Evolutionary conservation across 2,888 invertebrate species (phyloP).

Genomic region (Agriotes lineatus): DNA sequence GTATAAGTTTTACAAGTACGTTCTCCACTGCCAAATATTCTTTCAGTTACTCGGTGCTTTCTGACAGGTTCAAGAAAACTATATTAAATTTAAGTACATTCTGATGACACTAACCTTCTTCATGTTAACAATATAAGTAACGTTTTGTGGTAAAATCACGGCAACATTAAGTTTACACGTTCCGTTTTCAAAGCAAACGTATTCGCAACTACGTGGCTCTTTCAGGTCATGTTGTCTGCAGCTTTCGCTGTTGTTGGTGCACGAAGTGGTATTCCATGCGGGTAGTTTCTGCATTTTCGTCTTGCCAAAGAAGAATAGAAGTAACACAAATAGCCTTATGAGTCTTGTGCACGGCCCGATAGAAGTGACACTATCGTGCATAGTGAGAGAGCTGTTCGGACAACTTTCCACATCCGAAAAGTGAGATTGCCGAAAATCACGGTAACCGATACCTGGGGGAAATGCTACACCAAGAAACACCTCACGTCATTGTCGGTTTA

Average conservation of each 20-base stretch:
- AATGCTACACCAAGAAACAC: conserved; percentile 37
- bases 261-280: conserved; percentile 29
- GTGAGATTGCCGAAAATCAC: conserved; percentile 30
- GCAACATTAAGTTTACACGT: conserved; percentile 75
- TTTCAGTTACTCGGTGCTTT: too few relatives aligned
- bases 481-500: conserved; percentile 42
- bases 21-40: too few relatives aligned
- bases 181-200: conserved; percentile 61
- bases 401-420: conserved; percentile 15
- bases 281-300: conserved; percentile 23
- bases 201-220: conserved; percentile 40
- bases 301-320: conserved; percentile 35
- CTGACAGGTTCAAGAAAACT: too few relatives aligned
- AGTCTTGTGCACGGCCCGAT: conserved; percentile 19
- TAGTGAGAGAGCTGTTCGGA: background rate
- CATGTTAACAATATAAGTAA: conserved; percentile 69
- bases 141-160: conserved; percentile 74
- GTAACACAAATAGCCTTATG: conserved; percentile 42
- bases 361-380: background rate
- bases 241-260: conserved; percentile 20
- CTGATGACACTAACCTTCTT: conserved; percentile 62
- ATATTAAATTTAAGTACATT: too few relatives aligned
- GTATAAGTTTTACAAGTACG: too few relatives aligned
- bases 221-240: conserved; percentile 35
- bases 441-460: conserved; percentile 26